phyloP scores from a whole-genome alignment of 1,140 invertebrate genomes.

The Hylaeus anthracinus region DNA sequence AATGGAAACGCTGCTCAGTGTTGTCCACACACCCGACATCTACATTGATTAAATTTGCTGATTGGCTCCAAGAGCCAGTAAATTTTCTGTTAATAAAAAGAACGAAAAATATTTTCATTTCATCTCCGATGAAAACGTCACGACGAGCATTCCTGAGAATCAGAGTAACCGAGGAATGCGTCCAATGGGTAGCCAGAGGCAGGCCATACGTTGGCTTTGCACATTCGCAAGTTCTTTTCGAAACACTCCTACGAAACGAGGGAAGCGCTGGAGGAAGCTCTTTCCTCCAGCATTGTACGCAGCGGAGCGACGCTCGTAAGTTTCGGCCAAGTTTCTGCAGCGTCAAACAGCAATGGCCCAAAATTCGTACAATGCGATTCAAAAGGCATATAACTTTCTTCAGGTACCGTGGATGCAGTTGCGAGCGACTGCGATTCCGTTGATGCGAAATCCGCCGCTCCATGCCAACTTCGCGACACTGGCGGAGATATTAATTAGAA shows the following conservation, averaged over 20 bases:
- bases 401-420: conserved; percentile 3
- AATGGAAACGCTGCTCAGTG: too few relatives aligned
- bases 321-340: conserved; percentile 57
- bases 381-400: conserved; percentile 46
- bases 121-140: neutral
- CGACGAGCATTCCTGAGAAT: conserved; percentile 20
- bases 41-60: too few relatives aligned
- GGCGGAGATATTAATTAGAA: conserved; percentile 27
- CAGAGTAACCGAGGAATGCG: conserved; percentile 29
- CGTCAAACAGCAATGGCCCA: conserved; percentile 55
- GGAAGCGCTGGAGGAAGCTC: conserved; percentile 43
- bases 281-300: conserved; percentile 44
- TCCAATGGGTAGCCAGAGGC: conserved; percentile 19
- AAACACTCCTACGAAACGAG: conserved; percentile 6
- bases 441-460: conserved; percentile 12
- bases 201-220: conserved; percentile 44
- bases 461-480: conserved; percentile 18
- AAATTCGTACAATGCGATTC: conserved; percentile 50
- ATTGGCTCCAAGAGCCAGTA: too few relatives aligned
- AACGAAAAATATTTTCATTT: too few relatives aligned
- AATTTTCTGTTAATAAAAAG: too few relatives aligned
- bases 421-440: conserved; percentile 6
- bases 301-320: conserved; percentile 41
- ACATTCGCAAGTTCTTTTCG: conserved; percentile 52
- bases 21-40: too few relatives aligned